These are phyloP conservation scores for Venustaconcha ellipsiformis DNA, from an alignment of 1,140 invertebrate species.

Conservation along the genomic window DNA sequence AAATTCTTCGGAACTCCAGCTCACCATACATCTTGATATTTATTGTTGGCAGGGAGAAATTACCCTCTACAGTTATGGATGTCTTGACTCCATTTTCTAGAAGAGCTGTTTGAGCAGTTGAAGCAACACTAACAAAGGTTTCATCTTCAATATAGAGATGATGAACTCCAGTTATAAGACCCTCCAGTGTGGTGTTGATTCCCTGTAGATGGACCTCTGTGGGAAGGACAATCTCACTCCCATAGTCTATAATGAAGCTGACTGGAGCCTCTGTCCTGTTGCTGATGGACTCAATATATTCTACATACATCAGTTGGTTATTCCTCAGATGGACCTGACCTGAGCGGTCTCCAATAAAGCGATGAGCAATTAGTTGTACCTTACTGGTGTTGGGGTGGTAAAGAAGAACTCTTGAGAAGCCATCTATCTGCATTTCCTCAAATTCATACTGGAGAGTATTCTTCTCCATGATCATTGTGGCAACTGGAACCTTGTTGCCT, in stretches of 20 bases:
- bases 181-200: slow-evolving; percentile 47
- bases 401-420: slow-evolving; percentile 45
- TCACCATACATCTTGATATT: slow-evolving; percentile 45
- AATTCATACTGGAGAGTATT: slow-evolving; percentile 47
- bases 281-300: slow-evolving; percentile 54
- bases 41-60: slow-evolving; percentile 50
- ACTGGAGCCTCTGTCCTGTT: slow-evolving; percentile 58
- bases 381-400: slow-evolving; percentile 40
- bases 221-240: slow-evolving; percentile 53
- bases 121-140: slow-evolving; percentile 35
- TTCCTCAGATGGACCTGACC: slow-evolving; percentile 52
- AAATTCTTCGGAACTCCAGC: slow-evolving; percentile 44
- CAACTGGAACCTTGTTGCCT: slow-evolving; percentile 41
- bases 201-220: slow-evolving; percentile 58
- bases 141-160: slow-evolving; percentile 53
- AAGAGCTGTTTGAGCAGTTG: slow-evolving; percentile 53
- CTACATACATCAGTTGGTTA: slow-evolving; percentile 44
- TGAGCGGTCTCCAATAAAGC: slow-evolving; percentile 51
- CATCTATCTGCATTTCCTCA: slow-evolving; percentile 52
- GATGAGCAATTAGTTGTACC: slow-evolving; percentile 42
- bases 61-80: slow-evolving; percentile 44
- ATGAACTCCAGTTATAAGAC: slow-evolving; percentile 54
- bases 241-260: slow-evolving; percentile 55
- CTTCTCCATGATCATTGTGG: slow-evolving; percentile 53
- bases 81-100: slow-evolving; percentile 47